Base-by-base conservation (phyloP, 2,113 vertebrate species). In the Neolamprologus sp. region DNA sequence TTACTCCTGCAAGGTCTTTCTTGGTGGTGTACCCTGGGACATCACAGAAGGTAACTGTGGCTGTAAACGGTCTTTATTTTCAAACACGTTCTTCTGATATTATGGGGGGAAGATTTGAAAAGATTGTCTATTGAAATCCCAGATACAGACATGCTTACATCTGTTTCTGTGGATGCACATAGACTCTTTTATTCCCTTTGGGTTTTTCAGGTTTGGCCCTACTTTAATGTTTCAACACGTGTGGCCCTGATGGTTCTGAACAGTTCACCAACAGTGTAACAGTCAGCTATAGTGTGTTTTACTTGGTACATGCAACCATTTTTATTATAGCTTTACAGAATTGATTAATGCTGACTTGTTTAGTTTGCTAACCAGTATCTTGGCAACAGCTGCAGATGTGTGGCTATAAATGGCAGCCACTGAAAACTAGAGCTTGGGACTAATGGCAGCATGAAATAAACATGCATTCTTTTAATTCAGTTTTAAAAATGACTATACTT, bases 1-100 rank as follows among this genome's bases (percentile, higher is more conserved):
- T 68, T 99, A 98, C 88, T 99, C 98, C 85, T 99, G 98, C 95
- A 99, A 99, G 92, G 99, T 99, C 63, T 99, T 99, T 93, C 96
- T 99, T 9, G 99, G 99, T 81, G 99, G 99, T 1, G 99, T 99
- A 51, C 99, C 99, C 0, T 99, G 99, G 99, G 99, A 99, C 91
- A 99, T 99, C 68, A 99, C 99, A 2, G 99, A 99, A 97, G 98
- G 99, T 98, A 89, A 42, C 4, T 16, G 21, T 47, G 47, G 37
- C 40, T 79, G 54, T 10, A 47, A 47, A 28, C 4, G 0, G 23
- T 30, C 42, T 8, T 28, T 28, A 58, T 84, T 65, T 58, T 26
- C 10, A 23, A 3, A 68, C 4, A 1, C 9, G 2, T 45, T 45
- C 9, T 85, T 9, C 14, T 45, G 40, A 45, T 45, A 26, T 16